phyloP scores from a whole-genome alignment of 2,797 vertebrate genomes.

The Champsocephalus gunnari region DNA sequence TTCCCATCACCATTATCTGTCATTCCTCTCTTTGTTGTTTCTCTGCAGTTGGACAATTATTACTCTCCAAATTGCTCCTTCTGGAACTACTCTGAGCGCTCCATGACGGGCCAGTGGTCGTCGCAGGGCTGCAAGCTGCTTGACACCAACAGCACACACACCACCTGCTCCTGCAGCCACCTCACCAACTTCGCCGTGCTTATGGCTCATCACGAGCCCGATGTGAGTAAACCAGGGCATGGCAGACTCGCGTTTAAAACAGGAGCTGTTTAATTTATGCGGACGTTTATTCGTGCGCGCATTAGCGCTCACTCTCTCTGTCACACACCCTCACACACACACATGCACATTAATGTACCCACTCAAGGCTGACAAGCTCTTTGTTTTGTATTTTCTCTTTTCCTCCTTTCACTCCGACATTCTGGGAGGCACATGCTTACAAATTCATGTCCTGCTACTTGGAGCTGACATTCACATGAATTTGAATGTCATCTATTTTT shows the following conservation, averaged over 20 bases:
- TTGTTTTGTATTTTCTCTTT: slow-evolving; percentile 77
- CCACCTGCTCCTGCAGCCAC: slow-evolving; percentile 95
- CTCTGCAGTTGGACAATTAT: slow-evolving; percentile 89
- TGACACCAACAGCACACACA: slow-evolving; percentile 92
- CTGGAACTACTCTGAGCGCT: slow-evolving; percentile 97
- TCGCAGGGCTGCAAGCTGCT: slow-evolving; percentile 94
- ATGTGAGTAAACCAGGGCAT: slow-evolving; percentile 79
- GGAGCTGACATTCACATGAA: slow-evolving; percentile 82
- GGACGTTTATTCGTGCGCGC: slow-evolving; percentile 48
- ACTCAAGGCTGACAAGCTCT: slow-evolving; percentile 78
- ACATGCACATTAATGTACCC: slow-evolving; percentile 67
- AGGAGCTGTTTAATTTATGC: slow-evolving; percentile 70
- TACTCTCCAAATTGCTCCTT: slow-evolving; percentile 95
- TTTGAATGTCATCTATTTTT: slow-evolving; percentile 81
- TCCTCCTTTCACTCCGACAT: slow-evolving; percentile 67
- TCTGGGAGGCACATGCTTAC: slow-evolving; percentile 70
- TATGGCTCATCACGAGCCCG: slow-evolving; percentile 92
- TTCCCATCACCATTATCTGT: not conserved
- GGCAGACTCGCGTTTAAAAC: slow-evolving; percentile 45
- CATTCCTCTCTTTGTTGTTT: slow-evolving; percentile 9
- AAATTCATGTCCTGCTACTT: slow-evolving; percentile 79
- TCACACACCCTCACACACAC: slow-evolving; percentile 65
- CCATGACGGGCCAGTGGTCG: slow-evolving; percentile 96
- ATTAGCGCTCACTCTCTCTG: slow-evolving; percentile 58
- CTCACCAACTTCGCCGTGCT: slow-evolving; percentile 96